Conservation (phyloP, 2,113 vertebrate genomes). For the Perognathus longimembris region DNA sequence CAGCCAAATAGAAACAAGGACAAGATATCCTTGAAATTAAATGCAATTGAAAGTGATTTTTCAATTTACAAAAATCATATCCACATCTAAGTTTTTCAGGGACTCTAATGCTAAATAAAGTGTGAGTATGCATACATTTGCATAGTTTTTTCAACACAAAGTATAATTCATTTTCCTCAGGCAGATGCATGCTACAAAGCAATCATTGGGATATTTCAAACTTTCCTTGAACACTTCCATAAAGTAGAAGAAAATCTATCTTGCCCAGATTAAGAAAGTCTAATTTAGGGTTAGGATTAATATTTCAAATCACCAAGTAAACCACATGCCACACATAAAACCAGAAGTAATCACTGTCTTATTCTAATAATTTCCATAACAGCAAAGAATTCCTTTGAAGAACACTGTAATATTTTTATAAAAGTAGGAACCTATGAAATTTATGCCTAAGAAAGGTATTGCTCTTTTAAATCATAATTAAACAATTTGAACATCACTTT, state of each 20-base stretch:
- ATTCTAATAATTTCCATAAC: neutral
- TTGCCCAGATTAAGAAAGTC: neutral
- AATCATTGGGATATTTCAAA: constrained; percentile 8
- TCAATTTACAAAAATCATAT: neutral
- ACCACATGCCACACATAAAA: neutral
- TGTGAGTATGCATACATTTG: neutral
- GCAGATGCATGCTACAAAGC: neutral
- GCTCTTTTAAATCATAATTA: constrained; percentile 38
- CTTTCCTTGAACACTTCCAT: neutral
- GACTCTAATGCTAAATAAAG: constrained; percentile 4
- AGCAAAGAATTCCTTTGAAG: constrained; percentile 44
- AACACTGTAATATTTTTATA: neutral
- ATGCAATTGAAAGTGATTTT: constrained; percentile 23
- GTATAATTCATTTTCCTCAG: constrained; percentile 2
- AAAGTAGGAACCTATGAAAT: neutral
- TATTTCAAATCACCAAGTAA: constrained; percentile 21
- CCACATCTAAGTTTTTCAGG: neutral
- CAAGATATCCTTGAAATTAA: constrained; percentile 13
- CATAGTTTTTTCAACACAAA: neutral
- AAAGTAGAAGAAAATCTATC: neutral
- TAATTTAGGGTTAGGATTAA: neutral
- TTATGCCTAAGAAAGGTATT: neutral
- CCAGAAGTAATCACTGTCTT: neutral
- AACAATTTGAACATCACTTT: constrained; percentile 27
- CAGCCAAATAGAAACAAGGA: neutral